Conservation (phyloP, 2,113 vertebrate genomes). For the Actinemys pallida region DNA sequence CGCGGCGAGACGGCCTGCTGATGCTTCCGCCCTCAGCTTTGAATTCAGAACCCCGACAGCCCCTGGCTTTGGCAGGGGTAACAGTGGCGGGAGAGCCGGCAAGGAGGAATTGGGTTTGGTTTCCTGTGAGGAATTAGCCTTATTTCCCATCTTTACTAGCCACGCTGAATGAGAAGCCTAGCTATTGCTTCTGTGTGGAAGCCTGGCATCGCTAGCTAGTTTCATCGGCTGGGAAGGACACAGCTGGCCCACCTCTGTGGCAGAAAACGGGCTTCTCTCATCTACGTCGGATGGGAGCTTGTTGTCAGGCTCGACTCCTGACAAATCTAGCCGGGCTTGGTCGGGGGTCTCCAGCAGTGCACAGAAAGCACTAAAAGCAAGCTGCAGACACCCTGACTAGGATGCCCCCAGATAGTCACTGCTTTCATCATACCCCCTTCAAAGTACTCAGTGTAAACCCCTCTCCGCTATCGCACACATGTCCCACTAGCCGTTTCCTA, state of each 20-base stretch:
- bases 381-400: neutral
- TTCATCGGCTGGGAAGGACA: neutral
- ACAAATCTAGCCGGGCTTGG: neutral
- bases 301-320: accelerated
- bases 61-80: accelerated
- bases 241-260: accelerated
- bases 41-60: accelerated
- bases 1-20: accelerated
- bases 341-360: neutral
- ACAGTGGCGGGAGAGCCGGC: accelerated
- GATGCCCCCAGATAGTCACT: neutral
- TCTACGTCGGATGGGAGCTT: accelerated
- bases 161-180: accelerated
- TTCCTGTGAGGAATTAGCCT: neutral
- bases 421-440: neutral
- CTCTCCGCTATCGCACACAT: neutral
- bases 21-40: accelerated
- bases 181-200: accelerated
- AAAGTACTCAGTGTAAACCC: neutral
- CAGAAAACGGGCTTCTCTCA: neutral
- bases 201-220: neutral
- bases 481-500: accelerated
- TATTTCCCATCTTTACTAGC: neutral
- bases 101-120: neutral
- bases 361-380: neutral